Conservation (phyloP, 2,797 vertebrate genomes). For the Rachycentron canadum region DNA sequence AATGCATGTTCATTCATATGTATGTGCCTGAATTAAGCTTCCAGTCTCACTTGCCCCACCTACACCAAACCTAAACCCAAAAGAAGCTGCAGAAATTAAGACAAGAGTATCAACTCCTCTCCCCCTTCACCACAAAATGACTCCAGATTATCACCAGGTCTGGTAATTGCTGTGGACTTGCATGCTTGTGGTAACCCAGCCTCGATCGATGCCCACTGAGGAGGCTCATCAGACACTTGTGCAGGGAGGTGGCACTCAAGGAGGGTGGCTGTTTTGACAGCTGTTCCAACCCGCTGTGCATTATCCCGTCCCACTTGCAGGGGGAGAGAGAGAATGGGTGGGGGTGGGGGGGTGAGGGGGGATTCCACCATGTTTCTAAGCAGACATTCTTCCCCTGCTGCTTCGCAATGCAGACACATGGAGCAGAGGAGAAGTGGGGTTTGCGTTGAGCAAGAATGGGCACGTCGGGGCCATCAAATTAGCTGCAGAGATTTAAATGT, state of each 20-base stretch:
- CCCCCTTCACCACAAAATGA: not conserved
- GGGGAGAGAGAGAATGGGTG: conserved; percentile 6
- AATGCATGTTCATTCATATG: not conserved
- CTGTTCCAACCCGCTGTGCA: conserved; percentile 39
- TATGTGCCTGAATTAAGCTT: not conserved
- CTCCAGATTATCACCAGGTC: conserved; percentile 7
- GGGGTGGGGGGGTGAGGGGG: conserved; percentile 17
- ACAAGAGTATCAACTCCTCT: not conserved
- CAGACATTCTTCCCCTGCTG: conserved; percentile 58
- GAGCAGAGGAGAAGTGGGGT: conserved; percentile 45
- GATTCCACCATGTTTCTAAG: conserved; percentile 50
- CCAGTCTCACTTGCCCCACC: not conserved
- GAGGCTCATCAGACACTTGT: conserved; percentile 35
- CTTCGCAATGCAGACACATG: conserved; percentile 46
- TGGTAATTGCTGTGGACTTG: conserved; percentile 19
- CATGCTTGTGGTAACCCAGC: conserved; percentile 13
- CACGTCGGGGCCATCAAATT: conserved; percentile 71
- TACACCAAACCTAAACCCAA: conserved; percentile 17
- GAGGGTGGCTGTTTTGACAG: conserved; percentile 64
- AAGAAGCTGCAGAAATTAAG: not conserved
- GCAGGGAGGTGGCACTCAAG: conserved; percentile 43
- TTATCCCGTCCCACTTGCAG: conserved; percentile 42
- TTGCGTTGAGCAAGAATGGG: conserved; percentile 66
- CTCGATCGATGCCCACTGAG: conserved; percentile 1
- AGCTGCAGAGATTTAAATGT: conserved; percentile 65